A percentile compares a stretch with the other conserved stretches of the same genome.
Evolutionary conservation across 2,797 vertebrate genomes (phyloP).

Genomic region (Taeniopygia guttata): DNA sequence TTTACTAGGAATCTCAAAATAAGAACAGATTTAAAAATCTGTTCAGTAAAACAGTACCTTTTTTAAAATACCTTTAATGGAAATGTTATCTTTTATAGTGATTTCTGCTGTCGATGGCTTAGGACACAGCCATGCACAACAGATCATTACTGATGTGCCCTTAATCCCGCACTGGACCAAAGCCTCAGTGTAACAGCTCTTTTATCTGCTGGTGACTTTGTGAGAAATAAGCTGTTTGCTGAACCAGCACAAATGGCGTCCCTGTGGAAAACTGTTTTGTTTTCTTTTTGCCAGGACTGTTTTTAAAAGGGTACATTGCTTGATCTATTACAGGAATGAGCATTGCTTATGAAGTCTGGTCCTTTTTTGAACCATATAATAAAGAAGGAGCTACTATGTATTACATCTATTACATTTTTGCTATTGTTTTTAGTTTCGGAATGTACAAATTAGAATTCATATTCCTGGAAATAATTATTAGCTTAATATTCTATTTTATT

Average conservation of each 20-base stretch:
- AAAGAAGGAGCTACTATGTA: not conserved
- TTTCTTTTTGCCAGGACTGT: constrained; percentile 50
- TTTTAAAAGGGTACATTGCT: not conserved
- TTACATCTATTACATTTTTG: not conserved
- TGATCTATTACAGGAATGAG: not conserved
- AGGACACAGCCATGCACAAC: not conserved
- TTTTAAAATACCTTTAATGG: not conserved
- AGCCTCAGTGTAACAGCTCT: constrained; percentile 75
- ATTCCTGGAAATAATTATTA: not conserved
- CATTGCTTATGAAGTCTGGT: not conserved
- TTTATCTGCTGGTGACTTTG: constrained; percentile 76
- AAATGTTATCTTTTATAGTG: not conserved
- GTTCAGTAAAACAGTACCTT: not conserved
- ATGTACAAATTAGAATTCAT: not conserved
- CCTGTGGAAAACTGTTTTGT: constrained; percentile 21
- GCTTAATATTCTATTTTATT: not conserved
- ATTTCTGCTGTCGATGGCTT: not conserved
- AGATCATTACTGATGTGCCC: constrained; percentile 50
- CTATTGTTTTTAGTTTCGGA: not conserved
- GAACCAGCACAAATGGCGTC: constrained; percentile 63
- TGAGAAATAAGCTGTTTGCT: constrained; percentile 69
- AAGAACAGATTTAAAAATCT: not conserved
- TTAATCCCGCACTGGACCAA: constrained; percentile 81
- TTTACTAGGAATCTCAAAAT: not conserved
- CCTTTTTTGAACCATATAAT: not conserved